Base-by-base conservation (phyloP, 1,140 invertebrate species). In the Zaprionus kolodkinae region DNA sequence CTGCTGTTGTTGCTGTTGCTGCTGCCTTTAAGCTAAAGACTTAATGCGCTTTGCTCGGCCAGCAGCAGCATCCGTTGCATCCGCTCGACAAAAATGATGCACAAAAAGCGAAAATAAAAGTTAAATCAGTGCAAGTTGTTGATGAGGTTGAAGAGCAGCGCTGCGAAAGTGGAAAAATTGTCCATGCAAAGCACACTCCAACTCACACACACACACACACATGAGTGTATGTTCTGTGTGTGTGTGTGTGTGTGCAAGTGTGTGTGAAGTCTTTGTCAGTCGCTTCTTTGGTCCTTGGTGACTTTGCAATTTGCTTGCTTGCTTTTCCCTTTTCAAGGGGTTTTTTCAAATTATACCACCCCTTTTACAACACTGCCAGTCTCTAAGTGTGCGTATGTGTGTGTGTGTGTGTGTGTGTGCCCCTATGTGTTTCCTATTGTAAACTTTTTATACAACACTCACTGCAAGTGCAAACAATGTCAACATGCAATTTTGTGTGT, bases 1-100 rank as follows among this genome's bases (percentile, higher is more conserved):
- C 56, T 74, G 72, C 52, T 82, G 72, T 52, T 66, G 56, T 64
- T 64, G 56, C 27, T 57, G 40, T 52, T 60, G 63, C 40, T 65
- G 71, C 38, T 86, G 79, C 73, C 80, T 80, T 83, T 78, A 84
- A 84, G 85, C 80, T 81, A 84, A 88, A 76, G 85, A 81, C 84
- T 78, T 84, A 84, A 88, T 84, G 80, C 85, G 84, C 80, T 88
- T 87, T 81, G 66, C 70, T 30, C 36, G 40, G 25, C 59, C 56
- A 78, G 66, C 43, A 59, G 54, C 13, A 61, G 7, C n/a, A 45
- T 45, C n/a, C 40, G 40, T 33, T 54, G 30, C 61, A 54, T 36
- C 50, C 36, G 33, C 36, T 60, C 45, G 52, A 43, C 27, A 27
- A 17, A 71, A 80, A 84, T 66, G 74, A 78, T 80, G 63, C 21